Evolutionary conservation across 2,797 vertebrate species (phyloP).

Genomic region (Carduelis carduelis): DNA sequence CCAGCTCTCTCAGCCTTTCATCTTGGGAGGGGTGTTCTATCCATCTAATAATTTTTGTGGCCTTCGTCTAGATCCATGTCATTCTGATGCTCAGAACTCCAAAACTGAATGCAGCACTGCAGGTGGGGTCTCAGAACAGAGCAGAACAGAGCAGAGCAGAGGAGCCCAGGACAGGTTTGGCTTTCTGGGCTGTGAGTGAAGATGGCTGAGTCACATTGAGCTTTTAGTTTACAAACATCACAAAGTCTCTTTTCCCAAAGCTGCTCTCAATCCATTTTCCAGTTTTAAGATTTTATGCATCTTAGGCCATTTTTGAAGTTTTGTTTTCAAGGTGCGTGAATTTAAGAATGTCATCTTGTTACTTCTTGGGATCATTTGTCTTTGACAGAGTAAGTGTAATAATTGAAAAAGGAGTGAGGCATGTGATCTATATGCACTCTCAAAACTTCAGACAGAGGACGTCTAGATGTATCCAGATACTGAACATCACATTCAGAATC

Average conservation of each 20-base stretch:
- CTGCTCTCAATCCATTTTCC: fast-evolving
- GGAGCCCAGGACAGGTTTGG: fast-evolving
- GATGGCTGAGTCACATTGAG: fast-evolving
- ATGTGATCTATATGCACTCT: not conserved
- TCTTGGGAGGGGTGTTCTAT: not conserved
- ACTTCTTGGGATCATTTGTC: not conserved
- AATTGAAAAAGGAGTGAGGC: not conserved
- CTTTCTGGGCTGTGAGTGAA: fast-evolving
- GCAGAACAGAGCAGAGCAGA: not conserved
- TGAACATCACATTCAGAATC: not conserved
- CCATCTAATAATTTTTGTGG: not conserved
- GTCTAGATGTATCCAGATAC: too few species aligned
- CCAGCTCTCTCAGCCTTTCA: not conserved
- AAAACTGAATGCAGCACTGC: not conserved
- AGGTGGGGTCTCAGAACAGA: not conserved
- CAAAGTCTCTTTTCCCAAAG: not conserved
- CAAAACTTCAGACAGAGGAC: not conserved
- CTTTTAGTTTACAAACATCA: not conserved
- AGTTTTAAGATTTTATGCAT: not conserved
- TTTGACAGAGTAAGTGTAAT: not conserved
- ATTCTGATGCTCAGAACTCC: not conserved
- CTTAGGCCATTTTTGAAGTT: not conserved
- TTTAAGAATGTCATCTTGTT: not conserved
- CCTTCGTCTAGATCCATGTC: not conserved
- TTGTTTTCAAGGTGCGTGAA: not conserved